Evolutionary conservation across 2,113 vertebrate genomes (phyloP), one percentile per base, ranked within the genome.

Genomic region (Poecile atricapillus): DNA sequence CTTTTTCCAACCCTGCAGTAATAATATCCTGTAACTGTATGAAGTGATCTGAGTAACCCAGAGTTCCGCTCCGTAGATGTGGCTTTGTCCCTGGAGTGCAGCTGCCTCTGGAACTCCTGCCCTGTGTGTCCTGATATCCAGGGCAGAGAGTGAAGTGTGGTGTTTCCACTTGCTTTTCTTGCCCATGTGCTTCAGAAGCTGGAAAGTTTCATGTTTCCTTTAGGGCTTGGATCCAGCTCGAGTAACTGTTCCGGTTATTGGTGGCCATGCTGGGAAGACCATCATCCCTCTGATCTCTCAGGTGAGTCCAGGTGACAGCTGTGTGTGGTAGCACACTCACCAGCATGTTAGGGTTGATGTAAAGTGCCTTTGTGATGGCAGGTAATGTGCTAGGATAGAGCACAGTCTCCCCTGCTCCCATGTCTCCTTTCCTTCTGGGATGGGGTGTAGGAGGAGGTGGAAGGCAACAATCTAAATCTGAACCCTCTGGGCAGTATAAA

Each of bases 261-360:
- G 99, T 58, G 99, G 99, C 94, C 99, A 99, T 10, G 99, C 99
- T 1, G 99, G 99, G 73, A 99, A 99, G 96, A 99, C 99, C 44
- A 99, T 99, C 97, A 99, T 99, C 83, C 99, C 99, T 44, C 97
- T 99, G 62, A 99, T 99, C 92, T 99, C 99, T 60, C 99, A 99
- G 98, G 98, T 99, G 43, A 6, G 95, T 24, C 16, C 3, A 5
- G 10, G 64, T 41, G 58, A 4, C 59, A 83, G 49, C 37, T 7
- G 2, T 10, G 39, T 22, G 63, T 62, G 77, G 50, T 37, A 7
- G 55, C 13, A 37, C 23, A 2, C 27, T 28, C 25, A 5, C 21
- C 44, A 30, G 1, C 2, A 0, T 1, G 4, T 18, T 68, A 11
- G 30, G 20, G 35, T 10, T 77, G 49, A 31, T 55, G 2, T 3